Evolutionary conservation across 1,140 invertebrate species (phyloP), one percentile per base, ranked within the genome.

Genomic region (Bombus consobrinus): DNA sequence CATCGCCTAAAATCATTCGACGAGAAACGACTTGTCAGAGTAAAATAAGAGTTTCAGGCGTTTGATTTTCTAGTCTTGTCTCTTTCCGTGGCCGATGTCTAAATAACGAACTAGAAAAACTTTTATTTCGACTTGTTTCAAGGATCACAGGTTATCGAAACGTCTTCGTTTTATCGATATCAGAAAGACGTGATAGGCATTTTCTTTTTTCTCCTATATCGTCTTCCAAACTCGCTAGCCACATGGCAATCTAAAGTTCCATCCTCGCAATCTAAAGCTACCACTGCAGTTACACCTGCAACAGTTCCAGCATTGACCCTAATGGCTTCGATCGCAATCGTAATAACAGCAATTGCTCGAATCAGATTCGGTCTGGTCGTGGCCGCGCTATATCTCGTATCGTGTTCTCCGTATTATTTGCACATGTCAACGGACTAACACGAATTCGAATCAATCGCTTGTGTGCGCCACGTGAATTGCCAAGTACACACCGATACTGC

Each of bases 301-400:
- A 28, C 59, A 15, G 37, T 64, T 78, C 59, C 22, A 41, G 39
- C n/a, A 22, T 59, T 43, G 39, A 79, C n/a, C 76, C 76, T 79
- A 79, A 79, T 79, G 62, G 43, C n/a, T 68, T 41, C 62, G 76
- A 79, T 79, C 62, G 76, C 62, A 47, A 79, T 79, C 76, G 76
- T 66, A 79, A 79, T 79, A 79, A 79, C 76, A 79, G 76, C 62
- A 79, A 79, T 79, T 47, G 76, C 76, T 66, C 28, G 76, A 43
- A 78, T 64, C 76, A 59, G 76, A 78, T 78, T 78, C 39, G 59
- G 43, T 25, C 73, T 15, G 73, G 47, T 75, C 73, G 74, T 76
- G 34, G 68, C 9, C 66, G 34, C 66, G 66, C 34, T 13, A 2
- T 71, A 71, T 71, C 68, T 39, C 22, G 22, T 74, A 74, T 34